phyloP scores from a whole-genome alignment of 1,140 invertebrate species.

The Oryctes rhinoceros region DNA sequence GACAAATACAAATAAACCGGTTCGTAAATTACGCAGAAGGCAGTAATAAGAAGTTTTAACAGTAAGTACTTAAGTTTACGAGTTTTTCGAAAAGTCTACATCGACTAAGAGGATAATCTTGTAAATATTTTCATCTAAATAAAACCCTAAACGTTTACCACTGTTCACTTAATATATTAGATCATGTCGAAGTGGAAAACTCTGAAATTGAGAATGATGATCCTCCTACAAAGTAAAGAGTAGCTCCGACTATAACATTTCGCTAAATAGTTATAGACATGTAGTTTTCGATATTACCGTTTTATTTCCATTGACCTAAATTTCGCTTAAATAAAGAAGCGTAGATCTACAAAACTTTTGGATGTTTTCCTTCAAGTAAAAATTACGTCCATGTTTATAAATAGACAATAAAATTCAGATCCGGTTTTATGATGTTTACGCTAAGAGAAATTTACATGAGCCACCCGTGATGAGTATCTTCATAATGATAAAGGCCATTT shows the following conservation, averaged over 20 bases:
- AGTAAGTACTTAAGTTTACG: too few species aligned
- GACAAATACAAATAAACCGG: too few species aligned
- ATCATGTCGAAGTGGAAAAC: neutral
- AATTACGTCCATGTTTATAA: slow-evolving; percentile 27
- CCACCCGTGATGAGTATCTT: slow-evolving; percentile 18
- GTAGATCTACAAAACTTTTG: slow-evolving; percentile 6
- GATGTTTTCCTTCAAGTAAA: slow-evolving; percentile 2
- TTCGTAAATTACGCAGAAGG: too few species aligned
- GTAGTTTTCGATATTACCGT: slow-evolving; percentile 10
- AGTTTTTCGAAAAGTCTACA: too few species aligned
- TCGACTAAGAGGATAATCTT: too few species aligned
- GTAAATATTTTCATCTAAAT: too few species aligned
- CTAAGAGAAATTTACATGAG: slow-evolving; percentile 20
- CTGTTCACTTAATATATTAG: too few species aligned
- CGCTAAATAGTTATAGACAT: neutral
- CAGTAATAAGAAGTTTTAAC: too few species aligned
- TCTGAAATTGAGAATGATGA: neutral
- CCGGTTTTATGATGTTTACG: slow-evolving; percentile 33
- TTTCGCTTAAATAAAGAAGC: slow-evolving; percentile 17
- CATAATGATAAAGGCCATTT: slow-evolving; percentile 33
- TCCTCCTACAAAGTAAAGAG: neutral
- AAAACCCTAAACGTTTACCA: too few species aligned
- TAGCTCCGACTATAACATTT: neutral
- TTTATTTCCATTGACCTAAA: slow-evolving; percentile 23
- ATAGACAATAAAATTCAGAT: slow-evolving; percentile 28